These are phyloP conservation scores for Sebastes nivosus DNA, from an alignment of 2,797 vertebrate species.

Conservation along the genomic window DNA sequence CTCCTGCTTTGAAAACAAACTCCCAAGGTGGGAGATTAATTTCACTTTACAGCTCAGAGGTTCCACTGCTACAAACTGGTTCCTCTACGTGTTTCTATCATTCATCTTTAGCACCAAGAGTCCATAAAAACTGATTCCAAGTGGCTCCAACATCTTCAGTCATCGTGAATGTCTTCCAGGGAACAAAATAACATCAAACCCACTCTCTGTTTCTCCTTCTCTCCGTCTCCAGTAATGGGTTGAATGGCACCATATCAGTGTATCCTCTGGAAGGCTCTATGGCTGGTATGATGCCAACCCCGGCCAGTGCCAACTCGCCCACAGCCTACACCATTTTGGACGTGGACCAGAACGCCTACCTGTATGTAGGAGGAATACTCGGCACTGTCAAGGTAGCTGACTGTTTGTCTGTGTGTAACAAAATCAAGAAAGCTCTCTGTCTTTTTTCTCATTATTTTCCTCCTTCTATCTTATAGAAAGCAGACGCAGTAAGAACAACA, in stretches of 20 bases:
- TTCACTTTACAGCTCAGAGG: slow-evolving; percentile 45
- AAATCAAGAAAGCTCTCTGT: neutral
- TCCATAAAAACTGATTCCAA: slow-evolving; percentile 54
- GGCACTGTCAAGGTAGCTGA: slow-evolving; percentile 88
- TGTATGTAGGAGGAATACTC: slow-evolving; percentile 95
- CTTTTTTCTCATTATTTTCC: neutral
- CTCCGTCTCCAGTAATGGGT: slow-evolving; percentile 84
- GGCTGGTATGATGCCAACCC: slow-evolving; percentile 88
- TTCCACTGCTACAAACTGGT: slow-evolving; percentile 24
- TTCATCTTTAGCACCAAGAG: slow-evolving; percentile 42
- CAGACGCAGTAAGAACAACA: slow-evolving; percentile 90
- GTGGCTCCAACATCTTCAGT: slow-evolving; percentile 3
- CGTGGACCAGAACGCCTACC: slow-evolving; percentile 93
- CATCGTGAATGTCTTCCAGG: slow-evolving; percentile 19
- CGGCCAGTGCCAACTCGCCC: slow-evolving; percentile 86
- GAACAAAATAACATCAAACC: slow-evolving; percentile 21
- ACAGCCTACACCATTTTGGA: slow-evolving; percentile 92
- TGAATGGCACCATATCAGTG: slow-evolving; percentile 93
- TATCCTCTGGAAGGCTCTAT: slow-evolving; percentile 91
- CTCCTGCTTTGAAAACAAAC: slow-evolving; percentile 55
- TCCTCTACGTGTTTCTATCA: slow-evolving; percentile 26
- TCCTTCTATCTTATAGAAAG: slow-evolving; percentile 82
- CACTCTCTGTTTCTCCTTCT: neutral
- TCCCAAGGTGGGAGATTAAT: slow-evolving; percentile 47
- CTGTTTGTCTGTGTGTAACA: neutral